These are phyloP conservation scores for Cyprinella venusta DNA, from an alignment of 2,797 vertebrate genomes.

Conservation along the genomic window DNA sequence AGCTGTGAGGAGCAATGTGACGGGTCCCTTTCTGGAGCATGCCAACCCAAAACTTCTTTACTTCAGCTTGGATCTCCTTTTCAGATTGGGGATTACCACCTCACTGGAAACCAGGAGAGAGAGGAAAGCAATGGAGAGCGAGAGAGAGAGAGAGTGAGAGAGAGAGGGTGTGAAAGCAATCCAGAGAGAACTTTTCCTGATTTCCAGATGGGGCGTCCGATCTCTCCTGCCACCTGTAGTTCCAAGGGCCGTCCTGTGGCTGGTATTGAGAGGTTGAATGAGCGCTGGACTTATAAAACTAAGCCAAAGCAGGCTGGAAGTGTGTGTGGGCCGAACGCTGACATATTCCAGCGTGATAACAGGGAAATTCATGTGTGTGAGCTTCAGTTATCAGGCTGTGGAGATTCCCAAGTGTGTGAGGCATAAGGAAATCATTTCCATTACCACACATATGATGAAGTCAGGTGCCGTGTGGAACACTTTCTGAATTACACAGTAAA, in stretches of 20 bases:
- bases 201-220: slow-evolving; percentile 64
- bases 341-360: slow-evolving; percentile 67
- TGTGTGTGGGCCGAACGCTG: slow-evolving; percentile 63
- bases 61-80: slow-evolving; percentile 68
- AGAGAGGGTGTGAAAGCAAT: slow-evolving; percentile 44
- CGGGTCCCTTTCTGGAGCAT: slow-evolving; percentile 69
- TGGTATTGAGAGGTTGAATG: slow-evolving; percentile 45
- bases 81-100: slow-evolving; percentile 75
- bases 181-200: slow-evolving; percentile 66
- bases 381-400: slow-evolving; percentile 53
- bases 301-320: slow-evolving; percentile 45
- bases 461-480: background rate
- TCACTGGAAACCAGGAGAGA: slow-evolving; percentile 62
- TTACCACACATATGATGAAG: background rate
- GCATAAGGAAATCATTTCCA: slow-evolving; percentile 20
- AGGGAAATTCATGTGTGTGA: slow-evolving; percentile 63
- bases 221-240: slow-evolving; percentile 73
- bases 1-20: slow-evolving; percentile 65
- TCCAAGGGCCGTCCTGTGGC: slow-evolving; percentile 66
- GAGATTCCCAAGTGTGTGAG: slow-evolving; percentile 53
- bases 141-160: slow-evolving; percentile 22
- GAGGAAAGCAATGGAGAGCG: slow-evolving; percentile 12
- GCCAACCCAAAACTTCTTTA: slow-evolving; percentile 65
- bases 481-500: background rate
- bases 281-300: slow-evolving; percentile 66